A percentile compares a stretch with the other conserved stretches of the same genome.
phyloP scores from a whole-genome alignment of 2,797 vertebrate species.

The Oophaga sylvatica region DNA sequence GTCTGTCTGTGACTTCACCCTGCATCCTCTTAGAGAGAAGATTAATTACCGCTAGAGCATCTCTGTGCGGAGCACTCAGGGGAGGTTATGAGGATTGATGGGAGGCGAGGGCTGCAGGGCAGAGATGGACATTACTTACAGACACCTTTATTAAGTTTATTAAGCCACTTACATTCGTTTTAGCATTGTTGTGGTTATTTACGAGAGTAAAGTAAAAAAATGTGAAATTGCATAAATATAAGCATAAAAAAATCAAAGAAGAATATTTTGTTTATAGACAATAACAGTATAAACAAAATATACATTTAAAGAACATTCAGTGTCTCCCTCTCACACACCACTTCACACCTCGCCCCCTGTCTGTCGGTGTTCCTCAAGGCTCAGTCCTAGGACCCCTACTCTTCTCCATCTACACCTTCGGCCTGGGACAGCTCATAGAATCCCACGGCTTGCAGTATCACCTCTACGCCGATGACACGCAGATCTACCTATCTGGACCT shows the following conservation, averaged over 20 bases:
- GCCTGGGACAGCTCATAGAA: too few species aligned
- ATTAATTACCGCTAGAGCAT: neutral
- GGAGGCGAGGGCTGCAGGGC: neutral
- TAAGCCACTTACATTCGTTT: neutral
- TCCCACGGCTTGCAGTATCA: too few species aligned
- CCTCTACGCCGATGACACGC: too few species aligned
- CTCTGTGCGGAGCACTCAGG: neutral
- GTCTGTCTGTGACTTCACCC: constrained; percentile 5
- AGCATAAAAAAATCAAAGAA: neutral
- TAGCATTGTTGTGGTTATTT: neutral
- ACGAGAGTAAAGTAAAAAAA: neutral
- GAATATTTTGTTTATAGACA: neutral
- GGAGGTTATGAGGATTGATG: neutral
- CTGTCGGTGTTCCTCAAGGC: too few species aligned
- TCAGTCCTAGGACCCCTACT: too few species aligned
- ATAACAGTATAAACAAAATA: neutral
- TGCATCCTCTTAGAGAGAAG: neutral
- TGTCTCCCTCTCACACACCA: too few species aligned
- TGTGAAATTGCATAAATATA: neutral
- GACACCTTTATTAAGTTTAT: neutral
- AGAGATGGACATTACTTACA: neutral
- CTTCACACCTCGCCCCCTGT: too few species aligned
- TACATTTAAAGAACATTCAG: too few species aligned
- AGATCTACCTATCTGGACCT: too few species aligned
- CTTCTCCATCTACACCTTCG: too few species aligned